Conservation (phyloP, 2,113 vertebrate genomes). For the Limanda limanda region DNA sequence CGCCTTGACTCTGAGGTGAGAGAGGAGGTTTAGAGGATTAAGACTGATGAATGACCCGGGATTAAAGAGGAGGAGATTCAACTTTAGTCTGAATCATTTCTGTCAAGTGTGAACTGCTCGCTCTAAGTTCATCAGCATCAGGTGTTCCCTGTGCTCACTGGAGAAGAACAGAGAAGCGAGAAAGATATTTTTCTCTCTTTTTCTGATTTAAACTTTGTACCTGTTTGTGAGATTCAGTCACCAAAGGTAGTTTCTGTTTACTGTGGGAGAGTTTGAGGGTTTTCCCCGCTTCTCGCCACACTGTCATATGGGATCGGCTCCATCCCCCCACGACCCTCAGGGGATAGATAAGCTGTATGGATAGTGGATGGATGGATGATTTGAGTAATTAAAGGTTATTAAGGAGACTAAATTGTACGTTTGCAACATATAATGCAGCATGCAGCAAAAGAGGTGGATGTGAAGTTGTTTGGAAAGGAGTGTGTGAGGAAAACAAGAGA, state of each 20-base stretch:
- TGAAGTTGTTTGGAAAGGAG: no score
- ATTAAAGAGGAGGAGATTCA: constrained; percentile 12
- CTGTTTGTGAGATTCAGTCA: background rate
- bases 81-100: background rate
- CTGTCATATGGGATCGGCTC: no score
- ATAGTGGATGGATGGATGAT: no score
- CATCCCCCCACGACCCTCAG: no score
- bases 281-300: no score
- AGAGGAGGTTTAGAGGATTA: constrained; percentile 29
- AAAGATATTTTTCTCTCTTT: background rate
- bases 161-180: background rate
- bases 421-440: background rate
- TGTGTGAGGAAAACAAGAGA: background rate
- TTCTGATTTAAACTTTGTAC: background rate
- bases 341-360: no score
- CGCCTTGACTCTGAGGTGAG: constrained; percentile 17
- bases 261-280: no score
- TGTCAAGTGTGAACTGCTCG: no score
- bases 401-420: background rate
- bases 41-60: constrained; percentile 15
- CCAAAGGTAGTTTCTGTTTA: background rate
- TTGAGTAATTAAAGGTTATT: background rate
- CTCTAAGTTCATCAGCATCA: background rate
- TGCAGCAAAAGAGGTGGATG: background rate
- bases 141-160: background rate